phyloP scores from a whole-genome alignment of 1,140 invertebrate species.

The Leptinotarsa texana region DNA sequence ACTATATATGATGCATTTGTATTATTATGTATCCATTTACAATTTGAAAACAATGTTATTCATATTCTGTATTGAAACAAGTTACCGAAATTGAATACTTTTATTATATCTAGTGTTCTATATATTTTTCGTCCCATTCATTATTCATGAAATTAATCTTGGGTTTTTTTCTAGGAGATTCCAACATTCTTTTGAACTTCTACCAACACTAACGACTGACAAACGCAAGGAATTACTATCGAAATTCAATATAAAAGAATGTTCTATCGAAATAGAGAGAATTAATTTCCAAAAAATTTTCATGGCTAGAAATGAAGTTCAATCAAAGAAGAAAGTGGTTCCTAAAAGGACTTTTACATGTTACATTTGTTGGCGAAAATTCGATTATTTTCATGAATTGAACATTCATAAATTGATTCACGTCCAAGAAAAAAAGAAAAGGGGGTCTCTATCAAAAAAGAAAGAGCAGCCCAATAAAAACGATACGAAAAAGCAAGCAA shows the following conservation, averaged over 20 bases:
- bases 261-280: background rate
- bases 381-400: slow-evolving; percentile 25
- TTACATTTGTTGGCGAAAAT: slow-evolving; percentile 36
- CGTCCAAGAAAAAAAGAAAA: slow-evolving; percentile 22
- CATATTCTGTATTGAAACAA: too few relatives aligned
- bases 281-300: background rate
- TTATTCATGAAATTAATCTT: too few relatives aligned
- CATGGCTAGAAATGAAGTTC: background rate
- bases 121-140: too few relatives aligned
- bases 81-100: too few relatives aligned
- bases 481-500: background rate
- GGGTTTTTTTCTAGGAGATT: too few relatives aligned
- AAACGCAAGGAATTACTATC: background rate
- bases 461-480: background rate
- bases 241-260: slow-evolving; percentile 1
- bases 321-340: background rate
- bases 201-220: background rate
- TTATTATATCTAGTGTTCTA: too few relatives aligned
- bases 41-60: too few relatives aligned
- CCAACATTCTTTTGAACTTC: too few relatives aligned
- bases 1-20: too few relatives aligned
- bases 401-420: slow-evolving; percentile 31
- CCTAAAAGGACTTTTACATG: slow-evolving; percentile 29
- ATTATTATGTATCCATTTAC: too few relatives aligned
- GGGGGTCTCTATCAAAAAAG: background rate